A percentile compares a stretch with the other conserved stretches of the same genome.
Conservation (phyloP, 1,140 invertebrate species). For the Drosophila elegans region DNA sequence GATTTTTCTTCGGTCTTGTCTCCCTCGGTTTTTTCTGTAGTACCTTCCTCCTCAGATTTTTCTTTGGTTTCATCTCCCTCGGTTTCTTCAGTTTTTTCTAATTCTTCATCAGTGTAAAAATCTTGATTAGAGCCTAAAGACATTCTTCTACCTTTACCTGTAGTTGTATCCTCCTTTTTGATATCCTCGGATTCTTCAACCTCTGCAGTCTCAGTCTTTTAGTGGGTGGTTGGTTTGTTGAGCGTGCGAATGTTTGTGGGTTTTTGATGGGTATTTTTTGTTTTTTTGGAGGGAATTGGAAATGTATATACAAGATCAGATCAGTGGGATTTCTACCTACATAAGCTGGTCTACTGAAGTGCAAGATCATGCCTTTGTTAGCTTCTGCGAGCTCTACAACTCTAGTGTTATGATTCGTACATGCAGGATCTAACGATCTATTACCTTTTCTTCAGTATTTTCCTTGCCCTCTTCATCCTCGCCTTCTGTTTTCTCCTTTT, state of each 20-base stretch:
- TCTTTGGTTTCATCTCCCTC: conserved; percentile 10
- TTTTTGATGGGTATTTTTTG: conserved; percentile 10
- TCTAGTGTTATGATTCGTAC: conserved; percentile 39
- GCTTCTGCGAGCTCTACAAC: conserved; percentile 38
- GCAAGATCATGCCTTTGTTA: conserved; percentile 52
- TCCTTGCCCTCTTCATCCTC: conserved; percentile 38
- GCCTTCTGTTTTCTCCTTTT: conserved; percentile 52
- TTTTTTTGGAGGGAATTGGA: conserved; percentile 22
- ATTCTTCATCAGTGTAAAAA: conserved; percentile 25
- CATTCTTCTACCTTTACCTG: conserved; percentile 53
- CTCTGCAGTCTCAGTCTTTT: conserved; percentile 59
- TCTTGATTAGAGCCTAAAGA: conserved; percentile 22
- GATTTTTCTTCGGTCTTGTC: neutral
- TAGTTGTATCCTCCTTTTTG: conserved; percentile 39
- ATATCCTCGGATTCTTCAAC: conserved; percentile 52
- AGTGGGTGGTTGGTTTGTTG: conserved; percentile 20
- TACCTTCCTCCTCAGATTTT: conserved; percentile 1
- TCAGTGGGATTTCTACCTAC: conserved; percentile 32
- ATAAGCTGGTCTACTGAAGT: conserved; percentile 4
- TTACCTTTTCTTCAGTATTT: conserved; percentile 68
- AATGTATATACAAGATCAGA: conserved; percentile 57
- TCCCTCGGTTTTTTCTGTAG: conserved; percentile 5
- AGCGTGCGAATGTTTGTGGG: conserved; percentile 31
- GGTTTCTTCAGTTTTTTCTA: conserved; percentile 17
- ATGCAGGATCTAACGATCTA: conserved; percentile 32